phyloP scores from a whole-genome alignment of 2,113 vertebrate genomes.

The Motacilla tschutschensis region DNA sequence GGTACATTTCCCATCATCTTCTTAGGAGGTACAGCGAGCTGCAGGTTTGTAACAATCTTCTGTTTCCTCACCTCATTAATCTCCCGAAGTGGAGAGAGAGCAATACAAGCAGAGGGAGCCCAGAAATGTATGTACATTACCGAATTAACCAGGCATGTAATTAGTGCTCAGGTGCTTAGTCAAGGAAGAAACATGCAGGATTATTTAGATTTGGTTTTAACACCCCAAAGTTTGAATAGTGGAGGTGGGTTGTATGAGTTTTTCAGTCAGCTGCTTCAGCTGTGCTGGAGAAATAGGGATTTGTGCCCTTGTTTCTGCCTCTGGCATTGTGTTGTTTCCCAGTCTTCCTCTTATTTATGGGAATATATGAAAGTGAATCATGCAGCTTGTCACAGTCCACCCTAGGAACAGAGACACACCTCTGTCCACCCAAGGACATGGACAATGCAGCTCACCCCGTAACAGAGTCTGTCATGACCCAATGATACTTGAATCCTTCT shows the following conservation, averaged over 20 bases:
- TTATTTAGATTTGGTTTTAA: constrained; percentile 69
- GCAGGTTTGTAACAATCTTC: constrained; percentile 68
- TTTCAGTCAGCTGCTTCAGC: not conserved
- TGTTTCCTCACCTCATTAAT: constrained; percentile 74
- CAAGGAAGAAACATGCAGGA: constrained; percentile 49
- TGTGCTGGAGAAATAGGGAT: not conserved
- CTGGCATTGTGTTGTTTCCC: not conserved
- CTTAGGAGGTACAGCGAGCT: constrained; percentile 42
- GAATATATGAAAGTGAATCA: not conserved
- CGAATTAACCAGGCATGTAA: constrained; percentile 81
- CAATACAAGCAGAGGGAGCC: constrained; percentile 49
- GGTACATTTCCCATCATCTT: constrained; percentile 44
- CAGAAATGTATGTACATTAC: constrained; percentile 67
- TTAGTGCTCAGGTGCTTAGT: constrained; percentile 75
- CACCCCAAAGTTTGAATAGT: constrained; percentile 53
- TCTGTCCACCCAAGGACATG: rapidly evolving
- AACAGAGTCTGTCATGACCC: rapidly evolving
- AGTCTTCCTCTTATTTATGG: not conserved
- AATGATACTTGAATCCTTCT: not conserved
- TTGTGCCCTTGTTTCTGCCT: not conserved
- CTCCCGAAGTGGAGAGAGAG: constrained; percentile 62
- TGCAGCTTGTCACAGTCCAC: not conserved
- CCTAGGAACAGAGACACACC: not conserved
- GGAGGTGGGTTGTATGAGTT: not conserved
- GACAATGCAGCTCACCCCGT: rapidly evolving